Evolutionary conservation across 2,888 invertebrate genomes (phyloP).

Genomic region (Oligia fasciuncula): DNA sequence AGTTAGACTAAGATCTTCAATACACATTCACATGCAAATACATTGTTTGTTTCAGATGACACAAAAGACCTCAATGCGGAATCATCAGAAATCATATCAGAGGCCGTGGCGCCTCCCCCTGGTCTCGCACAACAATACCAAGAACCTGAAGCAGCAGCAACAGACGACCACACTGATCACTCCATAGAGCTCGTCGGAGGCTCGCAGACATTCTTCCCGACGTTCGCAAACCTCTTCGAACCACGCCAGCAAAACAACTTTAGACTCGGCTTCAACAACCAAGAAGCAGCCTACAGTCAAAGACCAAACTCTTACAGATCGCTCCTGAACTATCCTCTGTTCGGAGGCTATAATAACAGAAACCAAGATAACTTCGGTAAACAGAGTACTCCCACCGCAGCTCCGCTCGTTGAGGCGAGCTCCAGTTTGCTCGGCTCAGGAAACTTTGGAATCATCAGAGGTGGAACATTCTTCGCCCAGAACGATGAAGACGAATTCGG

Average conservation of each 20-base stretch:
- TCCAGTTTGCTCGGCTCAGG: slow-evolving; percentile 94
- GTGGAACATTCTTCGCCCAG: slow-evolving; percentile 95
- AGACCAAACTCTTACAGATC: slow-evolving; percentile 88
- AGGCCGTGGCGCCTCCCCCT: slow-evolving; percentile 84
- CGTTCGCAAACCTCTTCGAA: slow-evolving; percentile 92
- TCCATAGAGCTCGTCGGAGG: slow-evolving; percentile 89
- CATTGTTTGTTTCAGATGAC: slow-evolving; percentile 82
- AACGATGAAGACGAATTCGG: slow-evolving; percentile 92
- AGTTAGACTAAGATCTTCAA: slow-evolving; percentile 2
- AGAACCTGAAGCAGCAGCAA: slow-evolving; percentile 75
- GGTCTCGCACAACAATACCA: slow-evolving; percentile 66
- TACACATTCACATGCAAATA: slow-evolving; percentile 57
- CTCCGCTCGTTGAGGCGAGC: slow-evolving; percentile 87
- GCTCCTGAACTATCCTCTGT: slow-evolving; percentile 85
- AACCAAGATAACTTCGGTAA: slow-evolving; percentile 83
- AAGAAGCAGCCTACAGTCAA: slow-evolving; percentile 91
- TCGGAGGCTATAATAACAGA: slow-evolving; percentile 78
- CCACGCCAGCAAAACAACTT: slow-evolving; percentile 88
- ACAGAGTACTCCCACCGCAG: slow-evolving; percentile 79
- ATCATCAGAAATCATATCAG: slow-evolving; percentile 86
- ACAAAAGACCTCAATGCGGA: slow-evolving; percentile 83
- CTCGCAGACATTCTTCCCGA: slow-evolving; percentile 94
- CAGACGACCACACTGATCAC: slow-evolving; percentile 83
- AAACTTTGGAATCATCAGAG: slow-evolving; percentile 96
- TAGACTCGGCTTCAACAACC: slow-evolving; percentile 90